Evolutionary conservation across 2,888 invertebrate species (phyloP).

Genomic region (Phortica magna): DNA sequence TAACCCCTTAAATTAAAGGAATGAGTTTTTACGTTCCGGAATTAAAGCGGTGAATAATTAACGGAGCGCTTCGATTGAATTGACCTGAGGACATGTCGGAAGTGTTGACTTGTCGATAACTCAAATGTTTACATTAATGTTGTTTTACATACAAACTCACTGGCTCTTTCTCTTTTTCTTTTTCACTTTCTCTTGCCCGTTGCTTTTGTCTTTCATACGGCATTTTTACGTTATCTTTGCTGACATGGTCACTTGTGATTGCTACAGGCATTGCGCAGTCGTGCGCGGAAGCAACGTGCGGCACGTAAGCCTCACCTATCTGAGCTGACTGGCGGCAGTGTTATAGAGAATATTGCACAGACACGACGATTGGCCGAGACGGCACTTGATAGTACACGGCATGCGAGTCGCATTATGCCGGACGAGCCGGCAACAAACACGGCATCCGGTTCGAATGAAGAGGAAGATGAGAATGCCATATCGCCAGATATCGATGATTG

Average conservation of each 20-base stretch:
- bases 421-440: conserved; percentile 92
- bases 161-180: background rate
- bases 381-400: conserved; percentile 79
- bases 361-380: conserved; percentile 90
- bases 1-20: no score
- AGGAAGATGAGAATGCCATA: conserved; percentile 85
- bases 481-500: conserved; percentile 85
- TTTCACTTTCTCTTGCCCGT: background rate
- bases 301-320: conserved; percentile 88
- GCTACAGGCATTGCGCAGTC: conserved; percentile 87
- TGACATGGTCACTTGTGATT: background rate
- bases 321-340: conserved; percentile 87
- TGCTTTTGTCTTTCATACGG: background rate
- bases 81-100: no score
- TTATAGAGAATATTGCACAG: conserved; percentile 93
- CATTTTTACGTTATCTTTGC: conserved; percentile 31
- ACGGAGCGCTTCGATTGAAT: no score
- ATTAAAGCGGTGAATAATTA: no score
- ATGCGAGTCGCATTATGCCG: conserved; percentile 80
- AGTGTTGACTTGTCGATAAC: no score
- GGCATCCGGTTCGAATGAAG: conserved; percentile 93
- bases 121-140: background rate
- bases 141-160: background rate
- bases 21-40: no score
- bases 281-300: conserved; percentile 90